Percentiles rank a stretch among this genome's conserved stretches.
phyloP scores from a whole-genome alignment of 1,140 invertebrate genomes.

The Drosophila sucinea region DNA sequence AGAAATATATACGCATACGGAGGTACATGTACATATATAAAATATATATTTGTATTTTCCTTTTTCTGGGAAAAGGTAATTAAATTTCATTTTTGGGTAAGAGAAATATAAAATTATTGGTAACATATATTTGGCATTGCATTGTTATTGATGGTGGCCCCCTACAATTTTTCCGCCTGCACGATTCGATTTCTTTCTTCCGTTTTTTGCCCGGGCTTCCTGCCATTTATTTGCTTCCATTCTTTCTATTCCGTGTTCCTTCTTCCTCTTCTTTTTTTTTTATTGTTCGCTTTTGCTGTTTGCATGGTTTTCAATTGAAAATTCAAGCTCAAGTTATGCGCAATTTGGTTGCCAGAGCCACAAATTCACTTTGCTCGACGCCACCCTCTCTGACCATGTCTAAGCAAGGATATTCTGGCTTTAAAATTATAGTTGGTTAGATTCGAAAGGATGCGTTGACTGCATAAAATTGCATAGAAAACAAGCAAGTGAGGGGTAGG shows the following conservation, averaged over 20 bases:
- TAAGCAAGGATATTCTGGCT: slow-evolving; percentile 56
- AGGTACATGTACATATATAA: neutral
- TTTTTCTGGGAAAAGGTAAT: slow-evolving; percentile 41
- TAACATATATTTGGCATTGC: slow-evolving; percentile 9
- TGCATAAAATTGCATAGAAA: slow-evolving; percentile 47
- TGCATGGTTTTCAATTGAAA: slow-evolving; percentile 54
- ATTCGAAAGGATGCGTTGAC: slow-evolving; percentile 53
- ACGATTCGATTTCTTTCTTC: slow-evolving; percentile 41
- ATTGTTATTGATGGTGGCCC: slow-evolving; percentile 6
- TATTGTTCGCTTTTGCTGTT: slow-evolving; percentile 37
- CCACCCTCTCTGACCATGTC: neutral
- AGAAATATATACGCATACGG: neutral
- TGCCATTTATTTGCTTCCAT: slow-evolving; percentile 6
- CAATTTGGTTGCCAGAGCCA: slow-evolving; percentile 66
- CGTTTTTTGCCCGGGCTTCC: neutral
- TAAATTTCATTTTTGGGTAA: slow-evolving; percentile 40
- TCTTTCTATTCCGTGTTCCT: slow-evolving; percentile 7
- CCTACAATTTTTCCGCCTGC: slow-evolving; percentile 69
- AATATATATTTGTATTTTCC: slow-evolving; percentile 1
- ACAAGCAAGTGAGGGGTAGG: slow-evolving; percentile 11
- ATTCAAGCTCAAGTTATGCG: slow-evolving; percentile 63
- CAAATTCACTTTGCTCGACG: slow-evolving; percentile 56
- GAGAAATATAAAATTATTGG: slow-evolving; percentile 8
- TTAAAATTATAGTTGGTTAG: slow-evolving; percentile 76
- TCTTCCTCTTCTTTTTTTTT: neutral